These are phyloP conservation scores for Spheniscus humboldti DNA, from an alignment of 2,797 vertebrate species.

Conservation along the genomic window DNA sequence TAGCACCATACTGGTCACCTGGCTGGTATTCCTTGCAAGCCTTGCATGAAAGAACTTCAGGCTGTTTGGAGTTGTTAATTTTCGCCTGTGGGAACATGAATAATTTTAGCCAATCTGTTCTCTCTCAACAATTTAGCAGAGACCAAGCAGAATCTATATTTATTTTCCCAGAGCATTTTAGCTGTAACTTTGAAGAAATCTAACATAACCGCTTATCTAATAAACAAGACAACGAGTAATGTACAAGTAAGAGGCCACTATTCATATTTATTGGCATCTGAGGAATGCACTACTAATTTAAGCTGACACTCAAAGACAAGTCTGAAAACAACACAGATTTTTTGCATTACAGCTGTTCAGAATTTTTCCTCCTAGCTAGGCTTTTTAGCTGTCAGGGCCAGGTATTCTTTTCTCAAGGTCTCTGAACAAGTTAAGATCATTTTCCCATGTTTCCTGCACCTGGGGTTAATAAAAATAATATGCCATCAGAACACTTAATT, in stretches of 20 bases:
- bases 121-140: not conserved
- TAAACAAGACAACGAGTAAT: not conserved
- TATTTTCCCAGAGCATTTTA: not conserved
- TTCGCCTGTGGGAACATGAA: not conserved
- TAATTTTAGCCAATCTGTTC: not conserved
- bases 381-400: not conserved
- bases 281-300: not conserved
- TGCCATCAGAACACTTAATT: not conserved
- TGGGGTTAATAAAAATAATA: not conserved
- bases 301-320: not conserved
- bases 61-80: not conserved
- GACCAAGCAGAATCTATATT: not conserved
- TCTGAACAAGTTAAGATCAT: not conserved
- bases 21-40: not conserved
- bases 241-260: not conserved
- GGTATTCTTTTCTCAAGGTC: not conserved
- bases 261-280: not conserved
- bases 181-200: not conserved
- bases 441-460: not conserved
- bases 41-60: not conserved
- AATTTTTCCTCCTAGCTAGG: not conserved
- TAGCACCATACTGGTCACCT: not conserved
- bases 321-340: not conserved
- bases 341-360: not conserved
- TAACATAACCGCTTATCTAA: not conserved